Base-by-base conservation (phyloP, 1,140 invertebrate genomes). In the Heliconius congener region DNA sequence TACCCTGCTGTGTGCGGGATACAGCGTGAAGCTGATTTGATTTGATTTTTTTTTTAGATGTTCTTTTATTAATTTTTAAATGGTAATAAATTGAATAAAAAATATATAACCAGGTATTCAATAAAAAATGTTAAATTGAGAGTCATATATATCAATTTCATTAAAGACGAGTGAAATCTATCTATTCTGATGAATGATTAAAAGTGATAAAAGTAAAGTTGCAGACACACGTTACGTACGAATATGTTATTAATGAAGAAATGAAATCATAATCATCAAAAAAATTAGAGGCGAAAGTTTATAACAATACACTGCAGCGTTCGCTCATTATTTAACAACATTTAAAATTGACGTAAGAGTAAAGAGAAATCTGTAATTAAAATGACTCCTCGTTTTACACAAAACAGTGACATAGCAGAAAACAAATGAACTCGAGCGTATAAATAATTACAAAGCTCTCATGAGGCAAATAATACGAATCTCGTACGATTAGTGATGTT, bases 341-440 rank as follows among this genome's bases (percentile, higher is more conserved):
- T 66, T 66, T 66, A 27, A 66, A 66, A 30, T 66, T 30, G 60
- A 66, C 60, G 60, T 30, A 23, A 57, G 60, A 66, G 60, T 9
- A 57, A 66, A 66, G 87, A 88, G 90, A 92, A 90, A 90, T 88
- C 83, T 83, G 81, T 88, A 90, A 91, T 90, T 92, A 91, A 88
- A 90, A 92, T 81, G 72, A 73, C 81, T 87, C 81, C 85, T 82
- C 79, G 82, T 86, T 85, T 85, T 83, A 86, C 82, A 80, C 78
- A 86, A 84, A 85, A 88, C 76, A 87, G 86, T 89, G 89, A 91
- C 89, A 87, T 82, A 80, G 88, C 87, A 86, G 74, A 90, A 91
- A 88, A 82, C 84, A 79, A 87, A 85, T 74, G 71, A 73, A 78
- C 76, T 73, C 79, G 81, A 82, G 83, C 84, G 75, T 82, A 82